phyloP scores from a whole-genome alignment of 2,888 invertebrate species.

The Tethea ocularis region DNA sequence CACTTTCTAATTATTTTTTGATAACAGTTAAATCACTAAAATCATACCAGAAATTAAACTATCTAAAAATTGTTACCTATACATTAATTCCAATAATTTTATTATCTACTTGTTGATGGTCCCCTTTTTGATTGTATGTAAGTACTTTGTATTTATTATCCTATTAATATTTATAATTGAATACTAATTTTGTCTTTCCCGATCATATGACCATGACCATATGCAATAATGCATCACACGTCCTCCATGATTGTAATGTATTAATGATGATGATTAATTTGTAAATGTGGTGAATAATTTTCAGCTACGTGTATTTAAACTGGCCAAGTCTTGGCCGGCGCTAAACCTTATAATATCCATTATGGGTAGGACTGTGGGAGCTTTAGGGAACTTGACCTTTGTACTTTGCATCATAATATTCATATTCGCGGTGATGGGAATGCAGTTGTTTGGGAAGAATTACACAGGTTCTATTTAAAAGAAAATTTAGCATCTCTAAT shows the following conservation, averaged over 20 bases:
- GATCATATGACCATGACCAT: neutral
- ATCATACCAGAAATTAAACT: neutral
- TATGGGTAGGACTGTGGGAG: constrained; percentile 97
- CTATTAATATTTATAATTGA: neutral
- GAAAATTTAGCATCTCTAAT: constrained; percentile 79
- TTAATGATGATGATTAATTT: constrained; percentile 40
- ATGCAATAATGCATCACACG: neutral
- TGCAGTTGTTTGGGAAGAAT: constrained; percentile 96
- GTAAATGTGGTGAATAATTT: constrained; percentile 79
- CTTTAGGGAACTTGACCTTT: constrained; percentile 97
- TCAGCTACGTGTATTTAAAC: constrained; percentile 97
- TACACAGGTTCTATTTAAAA: constrained; percentile 87
- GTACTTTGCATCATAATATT: constrained; percentile 98
- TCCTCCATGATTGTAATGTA: constrained; percentile 12
- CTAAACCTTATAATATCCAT: constrained; percentile 97
- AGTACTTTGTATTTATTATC: neutral
- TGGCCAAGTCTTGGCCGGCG: constrained; percentile 98
- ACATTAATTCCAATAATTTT: constrained; percentile 1
- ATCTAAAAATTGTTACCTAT: neutral
- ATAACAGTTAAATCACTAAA: neutral
- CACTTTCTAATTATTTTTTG: constrained; percentile 17
- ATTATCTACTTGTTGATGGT: neutral
- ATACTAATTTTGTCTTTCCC: neutral
- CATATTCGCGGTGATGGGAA: constrained; percentile 98
- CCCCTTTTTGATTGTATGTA: neutral